Evolutionary conservation across 1,140 invertebrate species (phyloP), one percentile per base, ranked within the genome.

Genomic region (Gerris buenoi): DNA sequence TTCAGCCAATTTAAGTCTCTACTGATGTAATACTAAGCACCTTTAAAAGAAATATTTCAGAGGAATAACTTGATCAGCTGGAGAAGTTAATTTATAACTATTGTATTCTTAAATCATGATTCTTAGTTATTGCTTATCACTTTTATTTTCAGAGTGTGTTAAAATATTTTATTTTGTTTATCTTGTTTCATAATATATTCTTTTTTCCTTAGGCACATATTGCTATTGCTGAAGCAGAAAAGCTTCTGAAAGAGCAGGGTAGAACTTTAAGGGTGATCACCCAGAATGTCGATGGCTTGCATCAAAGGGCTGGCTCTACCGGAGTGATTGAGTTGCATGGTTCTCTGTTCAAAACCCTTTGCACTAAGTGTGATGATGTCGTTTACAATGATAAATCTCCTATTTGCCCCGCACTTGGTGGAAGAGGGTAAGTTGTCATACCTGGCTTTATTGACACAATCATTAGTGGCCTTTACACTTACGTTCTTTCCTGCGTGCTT

Each of bases 241-340:
- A 83, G 62, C 78, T 81, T 69, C 73, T 78, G 26, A 77, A 86
- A 72, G 83, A 83, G 1, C 77, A 86, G 72, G 83, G 83, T 1
- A 27, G 68, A 1, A 77, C 75, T 60, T 81, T 91, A 63, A 83
- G 81, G 28, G 79, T 94, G 1, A 84, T 97, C 56, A 97, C 93
- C 1, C 93, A 96, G 78, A 97, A 97, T 83, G 89, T 97, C 62
- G 94, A 97, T 80, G 87, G 88, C 61, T 78, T 97, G 14, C 93
- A 97, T 80, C 79, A 80, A 66, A 84, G 82, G 76, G 93, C 93
- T n/a, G 93, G 93, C 1, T 87, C 88, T 23, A 79, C 84, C 69
- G 84, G 89, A 72, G 76, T 96, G 2, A 79, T 93, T 14, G 92
- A 96, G 76, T 81, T 97, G 18, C 93, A 97, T 80, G 93, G 86